Evolutionary conservation across 2,113 vertebrate genomes (phyloP).

Genomic region (Dasyprocta punctata): DNA sequence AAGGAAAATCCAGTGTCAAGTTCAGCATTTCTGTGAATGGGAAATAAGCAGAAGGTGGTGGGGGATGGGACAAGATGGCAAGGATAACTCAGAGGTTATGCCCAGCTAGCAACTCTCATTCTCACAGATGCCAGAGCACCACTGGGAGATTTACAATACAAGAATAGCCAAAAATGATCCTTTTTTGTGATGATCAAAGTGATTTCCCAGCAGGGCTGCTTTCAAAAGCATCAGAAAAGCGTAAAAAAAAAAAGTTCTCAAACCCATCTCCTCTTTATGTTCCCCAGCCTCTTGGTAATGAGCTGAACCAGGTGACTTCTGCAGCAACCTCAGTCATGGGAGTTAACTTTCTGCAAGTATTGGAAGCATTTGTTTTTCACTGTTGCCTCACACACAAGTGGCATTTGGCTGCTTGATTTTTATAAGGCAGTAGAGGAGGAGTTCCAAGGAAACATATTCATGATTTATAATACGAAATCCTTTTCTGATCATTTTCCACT

Average conservation of each 20-base stretch:
- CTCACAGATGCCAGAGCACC: not conserved
- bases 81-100: not conserved
- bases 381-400: constrained; percentile 8
- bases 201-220: constrained; percentile 42
- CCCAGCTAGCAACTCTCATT: not conserved
- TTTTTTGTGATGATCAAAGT: constrained; percentile 59
- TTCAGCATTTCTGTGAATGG: not conserved
- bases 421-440: not conserved
- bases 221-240: constrained; percentile 56
- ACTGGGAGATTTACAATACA: not conserved
- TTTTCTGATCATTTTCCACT: constrained; percentile 60
- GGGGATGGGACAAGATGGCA: not conserved
- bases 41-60: not conserved
- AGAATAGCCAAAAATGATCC: constrained; percentile 21
- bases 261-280: not conserved
- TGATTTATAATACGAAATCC: constrained; percentile 44
- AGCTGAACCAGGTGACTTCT: not conserved
- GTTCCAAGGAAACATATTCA: constrained; percentile 38
- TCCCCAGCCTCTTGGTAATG: not conserved
- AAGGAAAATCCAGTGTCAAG: not conserved
- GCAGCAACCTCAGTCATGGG: not conserved
- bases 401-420: constrained; percentile 47
- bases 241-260: constrained; percentile 13
- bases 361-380: not conserved
- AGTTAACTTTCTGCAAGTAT: not conserved